Evolutionary conservation across 2,797 vertebrate species (phyloP).

Genomic region (Luscinia luscinia): DNA sequence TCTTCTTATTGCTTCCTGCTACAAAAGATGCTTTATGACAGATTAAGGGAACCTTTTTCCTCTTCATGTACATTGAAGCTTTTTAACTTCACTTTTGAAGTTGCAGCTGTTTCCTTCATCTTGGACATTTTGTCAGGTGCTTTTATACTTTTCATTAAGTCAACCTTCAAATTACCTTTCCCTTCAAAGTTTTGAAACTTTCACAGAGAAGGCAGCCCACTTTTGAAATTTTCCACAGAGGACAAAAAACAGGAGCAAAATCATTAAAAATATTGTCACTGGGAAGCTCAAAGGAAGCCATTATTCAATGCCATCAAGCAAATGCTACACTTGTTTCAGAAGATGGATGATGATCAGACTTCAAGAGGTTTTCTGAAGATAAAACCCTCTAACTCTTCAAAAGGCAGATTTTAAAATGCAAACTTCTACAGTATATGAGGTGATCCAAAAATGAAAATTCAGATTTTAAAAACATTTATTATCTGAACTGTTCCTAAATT

Average conservation of each 20-base stretch:
- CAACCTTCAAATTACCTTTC: slow-evolving; percentile 47
- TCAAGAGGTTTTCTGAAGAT: slow-evolving; percentile 1
- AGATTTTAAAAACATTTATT: neutral
- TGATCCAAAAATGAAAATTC: neutral
- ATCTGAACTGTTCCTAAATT: neutral
- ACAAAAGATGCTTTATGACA: slow-evolving; percentile 49
- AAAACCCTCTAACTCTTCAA: neutral
- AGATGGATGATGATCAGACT: neutral
- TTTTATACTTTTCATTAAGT: slow-evolving; percentile 59
- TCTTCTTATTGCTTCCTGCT: slow-evolving; percentile 13
- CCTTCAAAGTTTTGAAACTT: slow-evolving; percentile 50
- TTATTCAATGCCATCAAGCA: neutral
- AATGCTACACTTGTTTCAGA: neutral
- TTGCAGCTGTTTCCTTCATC: slow-evolving; percentile 38
- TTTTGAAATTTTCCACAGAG: neutral
- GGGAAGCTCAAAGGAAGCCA: neutral
- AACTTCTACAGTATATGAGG: neutral
- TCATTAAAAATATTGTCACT: slow-evolving; percentile 12
- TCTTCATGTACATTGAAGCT: neutral
- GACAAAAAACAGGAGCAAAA: slow-evolving; percentile 36
- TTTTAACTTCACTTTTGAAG: slow-evolving; percentile 54
- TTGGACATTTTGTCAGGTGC: slow-evolving; percentile 23
- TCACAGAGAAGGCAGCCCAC: neutral
- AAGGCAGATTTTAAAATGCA: neutral
- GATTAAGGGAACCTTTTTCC: slow-evolving; percentile 39